Percentiles rank a stretch among this genome's conserved stretches.
Conservation (phyloP, 2,888 invertebrate genomes). For the Ichneumon xanthorius region DNA sequence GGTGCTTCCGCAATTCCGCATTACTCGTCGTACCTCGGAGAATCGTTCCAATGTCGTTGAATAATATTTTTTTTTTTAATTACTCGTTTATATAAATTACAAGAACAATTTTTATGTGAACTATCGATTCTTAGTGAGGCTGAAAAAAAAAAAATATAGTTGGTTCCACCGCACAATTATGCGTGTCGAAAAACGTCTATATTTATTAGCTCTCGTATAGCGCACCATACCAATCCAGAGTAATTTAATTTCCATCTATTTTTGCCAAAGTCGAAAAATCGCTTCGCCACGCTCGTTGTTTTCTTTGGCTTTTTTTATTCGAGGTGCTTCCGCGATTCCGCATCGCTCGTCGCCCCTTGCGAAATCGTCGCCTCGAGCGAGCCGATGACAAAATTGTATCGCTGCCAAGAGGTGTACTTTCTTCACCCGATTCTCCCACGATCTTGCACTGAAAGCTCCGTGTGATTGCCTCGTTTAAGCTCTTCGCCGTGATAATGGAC, state of each 20-base stretch:
- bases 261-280: neutral
- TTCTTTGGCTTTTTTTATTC: neutral
- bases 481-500: slow-evolving; percentile 3
- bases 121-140: neutral
- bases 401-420: slow-evolving; percentile 39
- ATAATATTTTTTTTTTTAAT: too few relatives aligned
- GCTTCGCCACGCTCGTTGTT: neutral
- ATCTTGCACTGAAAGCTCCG: slow-evolving; percentile 27
- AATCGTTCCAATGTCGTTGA: neutral
- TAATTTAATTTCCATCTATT: neutral
- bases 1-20: slow-evolving; percentile 27
- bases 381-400: slow-evolving; percentile 17
- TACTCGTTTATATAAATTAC: neutral
- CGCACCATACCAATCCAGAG: neutral
- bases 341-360: slow-evolving; percentile 24
- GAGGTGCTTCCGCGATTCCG: slow-evolving; percentile 34
- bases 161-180: neutral
- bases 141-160: neutral
- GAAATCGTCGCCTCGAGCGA: slow-evolving; percentile 38
- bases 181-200: neutral
- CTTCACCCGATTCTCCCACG: slow-evolving; percentile 15
- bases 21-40: slow-evolving; percentile 10
- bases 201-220: neutral
- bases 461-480: neutral
- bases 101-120: neutral